Percentiles rank a stretch among this genome's conserved stretches.
Evolutionary conservation across 2,888 invertebrate species (phyloP).

Genomic region (Tribolium freemani): DNA sequence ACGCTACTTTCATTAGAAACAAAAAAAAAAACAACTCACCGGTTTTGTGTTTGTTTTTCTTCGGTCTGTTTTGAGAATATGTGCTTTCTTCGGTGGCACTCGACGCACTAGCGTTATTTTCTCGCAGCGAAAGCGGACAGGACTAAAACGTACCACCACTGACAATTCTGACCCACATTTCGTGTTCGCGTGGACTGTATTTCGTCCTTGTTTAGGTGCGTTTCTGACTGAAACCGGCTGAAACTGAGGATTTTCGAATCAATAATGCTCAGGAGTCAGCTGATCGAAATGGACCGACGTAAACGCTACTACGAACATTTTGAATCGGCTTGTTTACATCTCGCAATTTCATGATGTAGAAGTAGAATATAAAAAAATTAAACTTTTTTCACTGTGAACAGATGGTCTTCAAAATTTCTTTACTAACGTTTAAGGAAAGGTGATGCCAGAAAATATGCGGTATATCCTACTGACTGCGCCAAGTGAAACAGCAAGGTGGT

Average conservation of each 20-base stretch:
- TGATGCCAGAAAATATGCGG: too few species aligned
- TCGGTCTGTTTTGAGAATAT: too few species aligned
- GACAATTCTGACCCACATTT: conserved; percentile 41
- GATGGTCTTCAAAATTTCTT: too few species aligned
- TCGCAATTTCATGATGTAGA: too few species aligned
- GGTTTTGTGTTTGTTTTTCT: not conserved
- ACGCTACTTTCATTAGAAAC: not conserved
- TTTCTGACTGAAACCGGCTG: conserved; percentile 36
- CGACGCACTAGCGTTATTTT: conserved; percentile 27
- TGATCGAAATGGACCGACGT: conserved; percentile 40
- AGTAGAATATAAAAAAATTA: too few species aligned
- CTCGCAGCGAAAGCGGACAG: conserved; percentile 29
- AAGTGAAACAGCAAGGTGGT: too few species aligned
- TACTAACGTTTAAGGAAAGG: too few species aligned
- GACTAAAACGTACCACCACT: conserved; percentile 36
- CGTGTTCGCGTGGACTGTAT: conserved; percentile 15
- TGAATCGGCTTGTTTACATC: not conserved
- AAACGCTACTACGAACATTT: not conserved
- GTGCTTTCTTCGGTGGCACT: conserved; percentile 13
- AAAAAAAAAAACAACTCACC: not conserved
- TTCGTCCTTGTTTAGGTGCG: conserved; percentile 41
- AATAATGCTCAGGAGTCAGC: conserved; percentile 40
- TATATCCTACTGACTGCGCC: too few species aligned
- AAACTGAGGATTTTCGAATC: conserved; percentile 36
- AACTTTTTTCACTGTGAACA: too few species aligned